Percentiles rank a stretch among this genome's conserved stretches.
Evolutionary conservation across 2,113 vertebrate genomes (phyloP).

Genomic region (Vidua macroura): DNA sequence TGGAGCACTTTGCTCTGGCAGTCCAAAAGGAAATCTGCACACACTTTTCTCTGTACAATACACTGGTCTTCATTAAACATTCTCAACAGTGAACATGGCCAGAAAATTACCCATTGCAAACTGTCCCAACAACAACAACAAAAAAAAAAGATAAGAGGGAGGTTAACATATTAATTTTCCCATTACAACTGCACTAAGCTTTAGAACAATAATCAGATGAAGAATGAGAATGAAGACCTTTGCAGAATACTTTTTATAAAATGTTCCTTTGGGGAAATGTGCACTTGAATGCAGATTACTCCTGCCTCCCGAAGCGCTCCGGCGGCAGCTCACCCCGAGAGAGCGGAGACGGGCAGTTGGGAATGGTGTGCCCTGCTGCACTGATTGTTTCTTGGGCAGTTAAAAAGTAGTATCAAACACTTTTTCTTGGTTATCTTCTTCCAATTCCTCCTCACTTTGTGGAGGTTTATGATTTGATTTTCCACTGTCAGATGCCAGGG

Average conservation of each 20-base stretch:
- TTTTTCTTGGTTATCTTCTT: constrained; percentile 82
- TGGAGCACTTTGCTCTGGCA: constrained; percentile 61
- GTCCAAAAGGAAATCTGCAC: constrained; percentile 60
- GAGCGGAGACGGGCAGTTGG: neutral
- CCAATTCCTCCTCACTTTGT: constrained; percentile 84
- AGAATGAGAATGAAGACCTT: constrained; percentile 51
- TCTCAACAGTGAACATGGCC: constrained; percentile 45
- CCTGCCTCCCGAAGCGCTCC: constrained; percentile 61
- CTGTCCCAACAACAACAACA: neutral
- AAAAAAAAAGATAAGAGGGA: neutral
- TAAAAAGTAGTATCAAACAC: constrained; percentile 91
- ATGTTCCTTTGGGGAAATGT: constrained; percentile 48
- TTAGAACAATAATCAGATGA: constrained; percentile 50
- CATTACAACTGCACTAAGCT: constrained; percentile 57
- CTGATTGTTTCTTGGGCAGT: constrained; percentile 33
- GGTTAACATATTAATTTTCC: constrained; percentile 59
- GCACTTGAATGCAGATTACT: constrained; percentile 60
- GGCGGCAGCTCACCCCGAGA: constrained; percentile 61
- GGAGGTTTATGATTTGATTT: constrained; percentile 84
- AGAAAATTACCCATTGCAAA: constrained; percentile 58
- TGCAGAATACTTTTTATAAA: constrained; percentile 45
- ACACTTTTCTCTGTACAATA: constrained; percentile 65
- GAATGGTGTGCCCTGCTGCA: neutral
- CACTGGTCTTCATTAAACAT: constrained; percentile 63
- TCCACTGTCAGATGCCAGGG: constrained; percentile 73